Conservation (phyloP, 2,797 vertebrate genomes). For the Thamnophis elegans region DNA sequence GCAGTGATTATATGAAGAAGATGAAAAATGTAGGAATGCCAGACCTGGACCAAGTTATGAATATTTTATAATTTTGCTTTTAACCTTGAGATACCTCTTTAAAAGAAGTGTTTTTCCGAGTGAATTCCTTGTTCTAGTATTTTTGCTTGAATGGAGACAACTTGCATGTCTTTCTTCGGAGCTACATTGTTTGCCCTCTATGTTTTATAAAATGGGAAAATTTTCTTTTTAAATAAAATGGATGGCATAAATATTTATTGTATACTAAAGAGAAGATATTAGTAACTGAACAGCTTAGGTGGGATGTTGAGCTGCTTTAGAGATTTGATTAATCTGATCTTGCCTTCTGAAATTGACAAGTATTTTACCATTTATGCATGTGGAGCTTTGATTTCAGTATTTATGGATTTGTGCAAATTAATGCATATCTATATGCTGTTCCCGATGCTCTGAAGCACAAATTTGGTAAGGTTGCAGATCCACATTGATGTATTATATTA, state of each 20-base stretch:
- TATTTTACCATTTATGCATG: not conserved
- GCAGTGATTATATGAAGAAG: constrained; percentile 4
- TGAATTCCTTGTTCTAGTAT: not conserved
- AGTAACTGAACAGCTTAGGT: not conserved
- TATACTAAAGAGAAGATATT: not conserved
- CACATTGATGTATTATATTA: not conserved
- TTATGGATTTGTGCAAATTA: not conserved
- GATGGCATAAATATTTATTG: not conserved
- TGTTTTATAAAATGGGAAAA: not conserved
- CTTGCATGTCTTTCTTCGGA: not conserved
- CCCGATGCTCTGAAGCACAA: not conserved
- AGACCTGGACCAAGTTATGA: not conserved
- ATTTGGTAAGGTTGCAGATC: not conserved
- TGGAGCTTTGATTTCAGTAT: not conserved
- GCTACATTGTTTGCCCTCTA: not conserved
- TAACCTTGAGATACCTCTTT: constrained; percentile 3
- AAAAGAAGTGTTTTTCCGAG: not conserved
- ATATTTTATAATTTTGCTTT: constrained; percentile 16
- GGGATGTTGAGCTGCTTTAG: not conserved
- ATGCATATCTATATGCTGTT: not conserved
- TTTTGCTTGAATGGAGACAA: not conserved
- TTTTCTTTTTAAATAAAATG: not conserved
- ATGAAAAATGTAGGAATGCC: not conserved
- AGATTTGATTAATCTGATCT: not conserved
- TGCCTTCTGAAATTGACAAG: not conserved